Evolutionary conservation across 2,888 invertebrate genomes (phyloP).

Genomic region (Eupithecia tripunctaria): DNA sequence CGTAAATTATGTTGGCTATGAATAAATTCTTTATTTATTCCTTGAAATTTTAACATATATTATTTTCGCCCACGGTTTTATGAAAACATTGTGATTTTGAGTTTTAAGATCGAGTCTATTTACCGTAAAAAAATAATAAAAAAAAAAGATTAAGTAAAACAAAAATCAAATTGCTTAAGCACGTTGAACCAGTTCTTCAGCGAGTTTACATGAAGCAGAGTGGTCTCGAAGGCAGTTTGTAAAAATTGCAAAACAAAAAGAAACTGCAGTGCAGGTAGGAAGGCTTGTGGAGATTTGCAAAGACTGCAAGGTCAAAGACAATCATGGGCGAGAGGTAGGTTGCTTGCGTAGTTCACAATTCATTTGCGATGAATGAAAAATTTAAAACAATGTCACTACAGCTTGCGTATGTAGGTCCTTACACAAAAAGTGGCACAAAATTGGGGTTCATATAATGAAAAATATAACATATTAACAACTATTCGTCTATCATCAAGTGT

Average conservation of each 20-base stretch:
- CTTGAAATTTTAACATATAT: no score
- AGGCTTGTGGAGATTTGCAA: slow-evolving; percentile 22
- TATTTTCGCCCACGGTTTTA: no score
- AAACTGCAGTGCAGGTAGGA: slow-evolving; percentile 22
- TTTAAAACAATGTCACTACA: not conserved
- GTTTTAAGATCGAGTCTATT: not conserved
- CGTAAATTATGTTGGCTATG: no score
- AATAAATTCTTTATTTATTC: no score
- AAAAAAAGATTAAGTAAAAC: not conserved
- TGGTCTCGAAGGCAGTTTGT: slow-evolving; percentile 34
- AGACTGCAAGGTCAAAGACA: slow-evolving; percentile 30
- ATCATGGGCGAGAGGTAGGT: slow-evolving; percentile 13
- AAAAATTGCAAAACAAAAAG: slow-evolving; percentile 44
- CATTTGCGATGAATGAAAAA: not conserved
- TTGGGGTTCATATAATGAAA: no score
- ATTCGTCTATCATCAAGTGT: no score
- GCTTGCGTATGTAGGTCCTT: not conserved
- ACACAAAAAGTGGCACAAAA: no score
- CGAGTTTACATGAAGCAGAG: slow-evolving; percentile 14
- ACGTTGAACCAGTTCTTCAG: not conserved
- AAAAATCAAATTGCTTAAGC: not conserved
- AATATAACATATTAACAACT: no score
- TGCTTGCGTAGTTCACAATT: not conserved
- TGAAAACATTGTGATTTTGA: not conserved
- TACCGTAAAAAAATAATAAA: no score